These are phyloP conservation scores for Aplysia californica DNA, from an alignment of 1,140 invertebrate genomes.

Conservation along the genomic window DNA sequence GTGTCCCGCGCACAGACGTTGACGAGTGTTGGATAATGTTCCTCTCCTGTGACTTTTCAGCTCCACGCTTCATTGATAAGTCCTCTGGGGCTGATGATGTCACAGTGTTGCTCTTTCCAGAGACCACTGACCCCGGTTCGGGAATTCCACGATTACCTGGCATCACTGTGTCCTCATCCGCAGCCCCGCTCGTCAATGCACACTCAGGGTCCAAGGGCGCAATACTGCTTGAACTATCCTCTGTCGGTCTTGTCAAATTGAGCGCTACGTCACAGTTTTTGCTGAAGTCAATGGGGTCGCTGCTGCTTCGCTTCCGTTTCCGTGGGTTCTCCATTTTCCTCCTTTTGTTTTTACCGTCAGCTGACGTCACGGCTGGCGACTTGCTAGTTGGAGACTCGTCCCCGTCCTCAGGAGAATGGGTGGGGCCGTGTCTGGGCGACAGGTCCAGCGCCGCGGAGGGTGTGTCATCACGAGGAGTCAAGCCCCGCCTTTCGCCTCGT, in stretches of 20 bases:
- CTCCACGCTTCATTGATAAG: constrained; percentile 34
- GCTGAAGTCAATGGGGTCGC: background rate
- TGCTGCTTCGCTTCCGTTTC: constrained; percentile 49
- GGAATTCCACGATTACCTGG: too few relatives aligned
- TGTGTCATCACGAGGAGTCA: background rate
- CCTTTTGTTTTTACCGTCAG: constrained; percentile 51
- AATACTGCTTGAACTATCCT: background rate
- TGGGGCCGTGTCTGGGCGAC: background rate
- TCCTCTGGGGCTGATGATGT: constrained; percentile 39
- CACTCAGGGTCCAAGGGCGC: background rate
- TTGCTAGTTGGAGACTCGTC: constrained; percentile 59
- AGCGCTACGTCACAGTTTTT: constrained; percentile 5
- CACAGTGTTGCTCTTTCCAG: background rate
- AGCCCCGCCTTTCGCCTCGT: background rate
- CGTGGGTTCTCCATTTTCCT: constrained; percentile 63
- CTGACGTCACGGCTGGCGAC: background rate
- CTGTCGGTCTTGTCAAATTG: background rate
- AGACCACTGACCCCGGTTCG: background rate
- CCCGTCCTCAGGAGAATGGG: constrained; percentile 28
- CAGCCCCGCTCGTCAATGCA: background rate
- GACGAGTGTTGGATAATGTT: constrained; percentile 11
- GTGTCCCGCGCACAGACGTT: constrained; percentile 18
- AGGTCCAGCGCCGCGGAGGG: background rate
- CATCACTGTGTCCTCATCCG: background rate
- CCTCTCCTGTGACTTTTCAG: background rate